phyloP scores from a whole-genome alignment of 2,797 vertebrate genomes.

The Sebastiscus albofasciatus region DNA sequence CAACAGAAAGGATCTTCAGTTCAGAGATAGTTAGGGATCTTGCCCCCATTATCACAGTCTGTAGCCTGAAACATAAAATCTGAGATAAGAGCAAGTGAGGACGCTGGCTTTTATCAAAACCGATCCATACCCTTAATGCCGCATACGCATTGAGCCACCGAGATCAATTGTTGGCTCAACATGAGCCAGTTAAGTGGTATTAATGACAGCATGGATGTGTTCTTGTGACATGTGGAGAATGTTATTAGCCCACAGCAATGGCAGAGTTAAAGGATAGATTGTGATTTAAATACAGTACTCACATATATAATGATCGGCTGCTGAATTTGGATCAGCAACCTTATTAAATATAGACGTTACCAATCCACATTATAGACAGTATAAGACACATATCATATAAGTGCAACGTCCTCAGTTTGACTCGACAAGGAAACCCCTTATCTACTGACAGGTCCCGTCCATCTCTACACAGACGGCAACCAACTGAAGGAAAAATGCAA shows the following conservation, averaged over 20 bases:
- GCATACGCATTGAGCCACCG: background rate
- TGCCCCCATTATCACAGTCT: background rate
- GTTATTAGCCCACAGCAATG: background rate
- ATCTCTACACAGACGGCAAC: background rate
- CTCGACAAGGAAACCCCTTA: background rate
- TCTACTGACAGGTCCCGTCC: background rate
- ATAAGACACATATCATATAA: background rate
- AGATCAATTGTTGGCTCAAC: conserved; percentile 27
- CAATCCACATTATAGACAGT: background rate
- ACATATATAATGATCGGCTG: background rate
- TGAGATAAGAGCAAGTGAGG: background rate
- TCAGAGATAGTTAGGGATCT: background rate
- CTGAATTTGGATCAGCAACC: background rate
- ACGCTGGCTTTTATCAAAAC: conserved; percentile 28
- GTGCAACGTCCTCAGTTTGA: background rate
- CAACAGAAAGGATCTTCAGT: background rate
- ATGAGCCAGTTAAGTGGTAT: conserved; percentile 32
- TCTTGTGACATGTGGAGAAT: conserved; percentile 3
- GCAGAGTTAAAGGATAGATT: background rate
- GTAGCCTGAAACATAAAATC: background rate
- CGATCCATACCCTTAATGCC: conserved; percentile 25
- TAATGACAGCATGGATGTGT: conserved; percentile 22
- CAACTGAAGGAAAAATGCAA: background rate
- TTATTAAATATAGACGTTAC: background rate
- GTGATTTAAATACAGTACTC: background rate